Evolutionary conservation across 2,888 invertebrate genomes (phyloP), one percentile per base, ranked within the genome.

Genomic region (Sisyra terminalis): DNA sequence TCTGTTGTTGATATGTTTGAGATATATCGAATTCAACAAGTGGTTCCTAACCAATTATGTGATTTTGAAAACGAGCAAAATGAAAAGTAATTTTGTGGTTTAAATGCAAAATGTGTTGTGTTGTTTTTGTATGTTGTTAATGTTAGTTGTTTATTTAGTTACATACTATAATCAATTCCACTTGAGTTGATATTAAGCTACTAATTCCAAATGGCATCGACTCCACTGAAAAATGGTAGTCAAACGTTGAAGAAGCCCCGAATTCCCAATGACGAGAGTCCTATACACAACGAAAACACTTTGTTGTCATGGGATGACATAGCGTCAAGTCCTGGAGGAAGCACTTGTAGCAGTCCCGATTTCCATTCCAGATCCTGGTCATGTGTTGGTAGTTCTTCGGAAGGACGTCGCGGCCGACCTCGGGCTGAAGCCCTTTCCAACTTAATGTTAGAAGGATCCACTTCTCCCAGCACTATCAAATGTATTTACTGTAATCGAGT

Each of bases 401-500:
- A 65, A 55, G 57, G 68, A 50, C 61, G 71, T 48, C 64, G 80
- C 49, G 83, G 82, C 11, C 61, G 83, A 50, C 82, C 82, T 11
- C 66, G 80, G 52, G 78, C 79, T 39, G 80, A 80, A 58, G 69
- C 72, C 43, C 70, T 83, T 42, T 72, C 71, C 47, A 68, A 70
- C 45, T 64, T 82, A 40, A 80, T 81, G 59, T 64, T 73, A 49
- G 75, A 78, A 60, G 81, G 81, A 31, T 71, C 75, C 36, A 72
- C 75, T 17, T 76, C 77, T 9, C 72, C 73, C 6, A 75, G 75
- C 54, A 71, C 72, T 45, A 80, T 81, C 49, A 78, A 78, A 54
- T 83, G 83, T 57, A 67, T 68, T 42, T 75, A 69, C 51, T 82
- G 83, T 59, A 71, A 71, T 48, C 62, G 83, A 44, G 78, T 80